Conservation (phyloP, 2,113 vertebrate genomes). For the Neolamprologus sp. region DNA sequence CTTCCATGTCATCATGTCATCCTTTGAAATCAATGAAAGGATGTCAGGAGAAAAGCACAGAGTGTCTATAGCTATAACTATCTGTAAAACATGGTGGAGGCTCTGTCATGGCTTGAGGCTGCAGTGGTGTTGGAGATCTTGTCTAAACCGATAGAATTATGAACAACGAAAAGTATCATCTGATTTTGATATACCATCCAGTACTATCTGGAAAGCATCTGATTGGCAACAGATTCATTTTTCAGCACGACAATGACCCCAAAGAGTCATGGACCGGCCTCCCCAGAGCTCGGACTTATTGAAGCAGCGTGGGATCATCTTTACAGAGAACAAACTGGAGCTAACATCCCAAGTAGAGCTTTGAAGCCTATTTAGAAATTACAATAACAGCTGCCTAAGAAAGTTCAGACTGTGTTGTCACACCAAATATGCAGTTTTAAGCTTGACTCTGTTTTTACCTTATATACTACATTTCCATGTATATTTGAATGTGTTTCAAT, state of each 20-base stretch:
- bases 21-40: background rate
- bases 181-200: background rate
- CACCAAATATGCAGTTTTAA: background rate
- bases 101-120: background rate
- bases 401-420: background rate
- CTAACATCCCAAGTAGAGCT: background rate
- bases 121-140: background rate
- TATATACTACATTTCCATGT: background rate
- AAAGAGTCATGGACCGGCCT: background rate
- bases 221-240: background rate
- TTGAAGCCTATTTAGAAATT: background rate
- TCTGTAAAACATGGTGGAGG: background rate
- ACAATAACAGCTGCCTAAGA: background rate
- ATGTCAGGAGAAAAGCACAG: background rate
- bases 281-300: background rate
- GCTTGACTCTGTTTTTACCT: background rate
- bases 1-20: background rate
- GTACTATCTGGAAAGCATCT: background rate
- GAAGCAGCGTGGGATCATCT: background rate
- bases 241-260: background rate
- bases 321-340: background rate
- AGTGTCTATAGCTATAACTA: background rate
- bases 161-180: background rate
- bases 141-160: background rate
- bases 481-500: background rate